Evolutionary conservation across 2,888 invertebrate species (phyloP).

Genomic region (Drosophila peninsularis): DNA sequence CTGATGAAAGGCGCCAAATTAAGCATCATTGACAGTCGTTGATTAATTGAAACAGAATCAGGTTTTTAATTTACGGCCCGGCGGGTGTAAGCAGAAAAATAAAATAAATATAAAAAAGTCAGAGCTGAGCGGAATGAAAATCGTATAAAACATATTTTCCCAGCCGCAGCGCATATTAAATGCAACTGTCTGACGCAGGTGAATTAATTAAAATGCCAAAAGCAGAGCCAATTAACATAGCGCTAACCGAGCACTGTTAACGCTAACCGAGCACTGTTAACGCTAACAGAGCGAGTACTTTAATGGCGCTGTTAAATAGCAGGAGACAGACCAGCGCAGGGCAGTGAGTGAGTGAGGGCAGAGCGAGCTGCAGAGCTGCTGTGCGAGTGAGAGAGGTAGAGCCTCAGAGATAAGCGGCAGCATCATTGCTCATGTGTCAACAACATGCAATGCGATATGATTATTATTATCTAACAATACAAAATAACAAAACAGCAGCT

Average conservation of each 20-base stretch:
- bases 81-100: not conserved
- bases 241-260: conserved; percentile 27
- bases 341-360: not conserved
- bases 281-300: conserved; percentile 33
- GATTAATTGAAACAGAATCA: conserved; percentile 74
- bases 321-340: not conserved
- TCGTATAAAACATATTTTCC: conserved; percentile 46
- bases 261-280: conserved; percentile 24
- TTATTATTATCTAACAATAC: conserved; percentile 79
- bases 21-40: conserved; percentile 72
- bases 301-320: conserved; percentile 58
- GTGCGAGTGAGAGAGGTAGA: conserved; percentile 9
- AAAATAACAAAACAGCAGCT: conserved; percentile 72
- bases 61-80: conserved; percentile 65
- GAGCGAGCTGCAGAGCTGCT: not conserved
- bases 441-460: conserved; percentile 79
- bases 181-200: conserved; percentile 51
- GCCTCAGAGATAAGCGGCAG: conserved; percentile 56
- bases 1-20: conserved; percentile 40
- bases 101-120: conserved; percentile 10
- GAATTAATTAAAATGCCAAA: conserved; percentile 60
- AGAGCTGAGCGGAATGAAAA: conserved; percentile 35
- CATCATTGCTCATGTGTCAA: conserved; percentile 80
- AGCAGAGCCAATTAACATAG: conserved; percentile 35
- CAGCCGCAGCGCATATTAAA: conserved; percentile 57